phyloP scores from a whole-genome alignment of 2,113 vertebrate genomes.

The Oostethus manadensis region DNA sequence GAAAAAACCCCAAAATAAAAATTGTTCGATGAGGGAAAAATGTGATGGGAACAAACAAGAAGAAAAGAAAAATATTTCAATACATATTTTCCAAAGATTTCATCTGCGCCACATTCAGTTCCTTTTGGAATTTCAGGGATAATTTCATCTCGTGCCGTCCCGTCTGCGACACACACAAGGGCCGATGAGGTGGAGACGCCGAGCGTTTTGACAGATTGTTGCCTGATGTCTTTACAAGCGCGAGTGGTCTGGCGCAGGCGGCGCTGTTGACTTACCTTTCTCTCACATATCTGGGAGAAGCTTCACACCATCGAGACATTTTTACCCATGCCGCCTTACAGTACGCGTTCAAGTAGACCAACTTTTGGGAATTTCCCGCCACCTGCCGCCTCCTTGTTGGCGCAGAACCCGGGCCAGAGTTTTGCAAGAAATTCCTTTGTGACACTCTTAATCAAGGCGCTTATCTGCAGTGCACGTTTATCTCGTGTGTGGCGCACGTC shows the following conservation, averaged over 20 bases:
- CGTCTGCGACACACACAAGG: too few relatives aligned
- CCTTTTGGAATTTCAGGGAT: too few relatives aligned
- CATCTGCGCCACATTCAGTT: too few relatives aligned
- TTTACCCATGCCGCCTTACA: neutral
- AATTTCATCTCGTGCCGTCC: too few relatives aligned
- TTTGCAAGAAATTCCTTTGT: conserved; percentile 62
- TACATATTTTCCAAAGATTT: too few relatives aligned
- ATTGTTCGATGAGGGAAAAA: too few relatives aligned
- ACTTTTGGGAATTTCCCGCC: neutral
- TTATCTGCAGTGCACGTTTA: conserved; percentile 46
- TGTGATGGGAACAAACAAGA: too few relatives aligned
- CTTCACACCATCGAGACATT: too few relatives aligned
- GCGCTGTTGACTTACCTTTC: neutral
- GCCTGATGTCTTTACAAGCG: conserved; percentile 32
- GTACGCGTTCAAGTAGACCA: neutral
- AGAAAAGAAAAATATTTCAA: too few relatives aligned
- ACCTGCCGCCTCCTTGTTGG: conserved; percentile 20
- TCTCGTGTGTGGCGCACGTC: conserved; percentile 35
- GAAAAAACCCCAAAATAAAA: too few relatives aligned
- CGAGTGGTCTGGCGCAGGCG: neutral
- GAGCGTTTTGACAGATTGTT: conserved; percentile 34
- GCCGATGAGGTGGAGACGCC: neutral
- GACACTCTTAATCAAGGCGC: conserved; percentile 42
- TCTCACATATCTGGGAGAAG: conserved; percentile 7
- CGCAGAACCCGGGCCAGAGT: conserved; percentile 14